phyloP scores from a whole-genome alignment of 2,888 invertebrate genomes.

The Nysson spinosus region DNA sequence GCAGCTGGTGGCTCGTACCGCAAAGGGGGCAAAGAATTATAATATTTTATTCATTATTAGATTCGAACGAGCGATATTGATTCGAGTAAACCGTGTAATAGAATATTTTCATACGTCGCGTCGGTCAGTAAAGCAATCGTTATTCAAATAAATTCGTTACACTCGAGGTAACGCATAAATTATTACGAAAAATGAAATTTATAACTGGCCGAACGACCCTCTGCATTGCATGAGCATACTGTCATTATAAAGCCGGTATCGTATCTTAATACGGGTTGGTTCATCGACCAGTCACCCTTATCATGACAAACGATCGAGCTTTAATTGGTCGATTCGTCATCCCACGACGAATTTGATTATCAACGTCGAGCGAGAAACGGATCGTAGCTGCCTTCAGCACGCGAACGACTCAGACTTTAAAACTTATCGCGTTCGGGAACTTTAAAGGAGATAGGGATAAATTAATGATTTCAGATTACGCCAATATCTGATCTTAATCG shows the following conservation, averaged over 20 bases:
- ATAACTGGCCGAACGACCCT: constrained; percentile 28
- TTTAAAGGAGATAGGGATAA: constrained; percentile 38
- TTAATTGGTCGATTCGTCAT: constrained; percentile 77
- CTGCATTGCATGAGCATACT: constrained; percentile 19
- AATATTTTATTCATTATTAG: too few relatives aligned
- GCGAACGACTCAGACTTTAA: constrained; percentile 75
- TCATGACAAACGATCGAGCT: constrained; percentile 73
- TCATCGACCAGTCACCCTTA: constrained; percentile 70
- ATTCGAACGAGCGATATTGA: too few relatives aligned
- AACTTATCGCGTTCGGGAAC: constrained; percentile 61
- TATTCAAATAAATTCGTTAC: constrained; percentile 29
- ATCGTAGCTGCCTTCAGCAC: constrained; percentile 68
- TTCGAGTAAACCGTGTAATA: too few relatives aligned
- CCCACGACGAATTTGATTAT: constrained; percentile 76
- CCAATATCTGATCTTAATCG: background rate
- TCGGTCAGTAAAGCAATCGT: constrained; percentile 5
- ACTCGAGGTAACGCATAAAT: constrained; percentile 22
- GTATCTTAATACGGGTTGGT: constrained; percentile 60
- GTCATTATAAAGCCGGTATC: constrained; percentile 45
- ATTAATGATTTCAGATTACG: constrained; percentile 26
- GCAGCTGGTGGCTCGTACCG: too few relatives aligned
- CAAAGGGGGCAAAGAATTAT: too few relatives aligned
- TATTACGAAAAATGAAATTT: constrained; percentile 42
- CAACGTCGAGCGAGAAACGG: constrained; percentile 71
- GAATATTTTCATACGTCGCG: constrained; percentile 7